Evolutionary conservation across 2,113 vertebrate species (phyloP), one percentile per base, ranked within the genome.

Genomic region (Dicrurus megarhynchus): DNA sequence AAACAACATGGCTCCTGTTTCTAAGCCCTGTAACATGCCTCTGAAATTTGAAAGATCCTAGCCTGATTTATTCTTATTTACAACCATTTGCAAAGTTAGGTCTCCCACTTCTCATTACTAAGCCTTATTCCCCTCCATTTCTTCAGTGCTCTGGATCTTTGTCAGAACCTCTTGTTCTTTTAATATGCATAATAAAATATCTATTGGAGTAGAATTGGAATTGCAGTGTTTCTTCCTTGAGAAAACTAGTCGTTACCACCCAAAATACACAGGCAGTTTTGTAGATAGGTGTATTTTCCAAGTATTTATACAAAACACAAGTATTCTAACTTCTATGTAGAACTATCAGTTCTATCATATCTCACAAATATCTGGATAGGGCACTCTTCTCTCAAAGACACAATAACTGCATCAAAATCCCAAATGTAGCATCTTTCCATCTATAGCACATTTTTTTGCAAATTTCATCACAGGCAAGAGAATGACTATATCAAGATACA

Each of bases 361-460:
- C 37, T 74, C 55, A 55, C 13, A 92, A 76, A 23, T 24, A 44
- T 26, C 22, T 49, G 28, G 19, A 82, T 23, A 83, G n/a, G 26
- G 13, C 32, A 57, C 11, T 52, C 13, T 60, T 76, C 49, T 57
- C 64, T 68, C 33, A 83, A 53, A 77, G 20, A 74, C 3, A 39
- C 3, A 1, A 32, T 41, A 77, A 70, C 8, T 83, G 23, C 20
- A 95, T 1, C 59, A 47, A 95, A 92, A 92, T 57, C 19, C 27
- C 33, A 84, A 77, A 52, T 49, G 9, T 64, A 85, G 21, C 15
- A 71, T 23, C 28, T 86, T 92, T 74, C 10, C 23, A 74, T 21
- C 13, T 12, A 35, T 7, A 55, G 41, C 7, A 75, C 1, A 0
- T 8, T 57, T 56, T 59, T 67, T 73, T 39, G 1, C 6, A 37